phyloP scores from a whole-genome alignment of 2,888 invertebrate species.

The Hemaris fuciformis region DNA sequence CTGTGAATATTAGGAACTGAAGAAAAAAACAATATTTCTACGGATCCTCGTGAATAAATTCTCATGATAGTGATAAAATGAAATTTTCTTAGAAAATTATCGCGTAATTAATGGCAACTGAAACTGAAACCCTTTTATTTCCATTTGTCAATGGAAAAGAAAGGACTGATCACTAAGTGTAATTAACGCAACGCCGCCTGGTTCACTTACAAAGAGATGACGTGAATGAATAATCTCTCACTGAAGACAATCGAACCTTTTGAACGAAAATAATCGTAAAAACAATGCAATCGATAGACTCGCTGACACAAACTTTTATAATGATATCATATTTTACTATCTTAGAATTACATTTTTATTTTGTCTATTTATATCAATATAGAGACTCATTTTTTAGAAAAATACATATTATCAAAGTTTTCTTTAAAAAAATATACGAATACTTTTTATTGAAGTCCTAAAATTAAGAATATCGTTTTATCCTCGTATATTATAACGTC shows the following conservation, averaged over 20 bases:
- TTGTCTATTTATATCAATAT: no score
- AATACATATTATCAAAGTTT: no score
- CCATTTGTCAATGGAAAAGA: background rate
- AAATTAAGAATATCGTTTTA: no score
- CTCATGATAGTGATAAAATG: no score
- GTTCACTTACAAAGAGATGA: constrained; percentile 2
- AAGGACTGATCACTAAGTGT: background rate
- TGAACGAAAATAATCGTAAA: background rate
- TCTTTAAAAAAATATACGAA: no score
- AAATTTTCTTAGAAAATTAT: no score
- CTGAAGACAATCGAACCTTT: background rate
- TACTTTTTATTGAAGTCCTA: background rate
- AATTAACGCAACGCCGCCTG: constrained; percentile 1
- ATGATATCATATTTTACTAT: background rate
- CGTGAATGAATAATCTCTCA: background rate
- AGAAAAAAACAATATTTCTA: background rate
- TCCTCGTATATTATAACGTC: background rate
- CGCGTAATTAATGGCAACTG: no score
- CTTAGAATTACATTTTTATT: no score
- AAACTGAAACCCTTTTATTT: background rate
- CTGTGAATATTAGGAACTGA: background rate
- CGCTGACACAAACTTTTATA: background rate
- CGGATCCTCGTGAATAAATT: background rate
- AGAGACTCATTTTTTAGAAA: no score
- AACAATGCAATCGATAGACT: background rate